A percentile compares a stretch with the other conserved stretches of the same genome.
Evolutionary conservation across 1,140 invertebrate species (phyloP).

Genomic region (Tetraneura akinire): DNA sequence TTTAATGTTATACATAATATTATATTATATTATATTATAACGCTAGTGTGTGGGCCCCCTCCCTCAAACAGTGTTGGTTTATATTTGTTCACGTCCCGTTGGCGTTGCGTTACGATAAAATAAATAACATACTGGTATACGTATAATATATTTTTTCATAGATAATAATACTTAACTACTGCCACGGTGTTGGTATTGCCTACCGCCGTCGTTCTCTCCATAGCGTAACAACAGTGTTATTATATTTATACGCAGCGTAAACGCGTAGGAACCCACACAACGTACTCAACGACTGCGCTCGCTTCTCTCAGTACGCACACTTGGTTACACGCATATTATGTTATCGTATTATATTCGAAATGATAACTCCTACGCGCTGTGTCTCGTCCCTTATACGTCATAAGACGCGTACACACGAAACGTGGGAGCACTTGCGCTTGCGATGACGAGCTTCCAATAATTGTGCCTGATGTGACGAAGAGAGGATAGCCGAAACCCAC

Average conservation of each 20-base stretch:
- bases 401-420: too few species aligned
- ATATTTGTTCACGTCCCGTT: not conserved
- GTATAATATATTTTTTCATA: not conserved
- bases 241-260: too few species aligned
- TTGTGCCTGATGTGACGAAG: too few species aligned
- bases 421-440: too few species aligned
- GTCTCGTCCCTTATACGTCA: conserved; percentile 20
- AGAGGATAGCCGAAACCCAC: too few species aligned
- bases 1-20: not conserved
- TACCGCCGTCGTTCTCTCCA: not conserved
- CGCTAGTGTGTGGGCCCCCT: not conserved
- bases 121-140: conserved; percentile 36
- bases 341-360: too few species aligned
- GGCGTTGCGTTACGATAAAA: not conserved
- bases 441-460: too few species aligned
- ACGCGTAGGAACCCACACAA: too few species aligned
- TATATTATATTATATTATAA: not conserved
- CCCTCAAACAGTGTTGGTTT: not conserved
- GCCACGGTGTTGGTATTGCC: not conserved
- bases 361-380: conserved; percentile 1
- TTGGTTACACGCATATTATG: not conserved
- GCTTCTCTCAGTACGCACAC: too few species aligned
- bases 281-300: too few species aligned
- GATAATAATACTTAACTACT: not conserved
- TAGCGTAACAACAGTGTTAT: too few species aligned